A percentile compares a stretch with the other conserved stretches of the same genome.
phyloP scores from a whole-genome alignment of 2,888 invertebrate genomes.

The Limnephilus rhombicus region DNA sequence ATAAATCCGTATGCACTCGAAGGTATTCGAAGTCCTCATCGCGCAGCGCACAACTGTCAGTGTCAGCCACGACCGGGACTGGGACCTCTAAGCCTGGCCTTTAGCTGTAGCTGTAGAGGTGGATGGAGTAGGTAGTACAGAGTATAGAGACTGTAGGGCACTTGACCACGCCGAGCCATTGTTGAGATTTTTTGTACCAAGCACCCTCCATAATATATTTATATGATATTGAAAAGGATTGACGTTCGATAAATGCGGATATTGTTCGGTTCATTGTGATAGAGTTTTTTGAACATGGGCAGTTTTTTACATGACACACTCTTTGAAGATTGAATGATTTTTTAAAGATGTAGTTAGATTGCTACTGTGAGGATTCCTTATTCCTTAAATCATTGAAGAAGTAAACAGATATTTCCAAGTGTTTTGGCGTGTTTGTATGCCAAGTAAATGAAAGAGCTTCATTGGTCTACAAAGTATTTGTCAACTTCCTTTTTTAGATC shows the following conservation, averaged over 20 bases:
- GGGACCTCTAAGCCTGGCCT: neutral
- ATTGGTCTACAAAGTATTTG: neutral
- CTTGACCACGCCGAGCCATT: slow-evolving; percentile 12
- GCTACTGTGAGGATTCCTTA: neutral
- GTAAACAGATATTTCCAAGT: neutral
- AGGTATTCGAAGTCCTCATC: slow-evolving; percentile 14
- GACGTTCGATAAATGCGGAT: slow-evolving; percentile 40
- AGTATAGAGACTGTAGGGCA: slow-evolving; percentile 5
- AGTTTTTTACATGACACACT: slow-evolving; percentile 19
- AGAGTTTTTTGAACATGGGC: slow-evolving; percentile 6
- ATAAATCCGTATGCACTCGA: slow-evolving; percentile 32
- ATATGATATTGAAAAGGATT: slow-evolving; percentile 43
- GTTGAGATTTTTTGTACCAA: slow-evolving; percentile 34
- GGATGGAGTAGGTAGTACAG: too few species aligned
- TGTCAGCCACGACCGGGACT: neutral
- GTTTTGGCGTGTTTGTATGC: neutral
- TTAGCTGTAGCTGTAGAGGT: too few species aligned
- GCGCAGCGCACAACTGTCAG: slow-evolving; percentile 36
- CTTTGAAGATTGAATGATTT: neutral
- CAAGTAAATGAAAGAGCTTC: neutral
- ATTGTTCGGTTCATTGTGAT: slow-evolving; percentile 27
- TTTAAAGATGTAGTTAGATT: neutral
- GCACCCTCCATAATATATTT: slow-evolving; percentile 14
- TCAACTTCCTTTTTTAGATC: too few species aligned
- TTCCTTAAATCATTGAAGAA: neutral